Evolutionary conservation across 2,888 invertebrate genomes (phyloP), one percentile per base, ranked within the genome.

Genomic region (Ctena decussata): DNA sequence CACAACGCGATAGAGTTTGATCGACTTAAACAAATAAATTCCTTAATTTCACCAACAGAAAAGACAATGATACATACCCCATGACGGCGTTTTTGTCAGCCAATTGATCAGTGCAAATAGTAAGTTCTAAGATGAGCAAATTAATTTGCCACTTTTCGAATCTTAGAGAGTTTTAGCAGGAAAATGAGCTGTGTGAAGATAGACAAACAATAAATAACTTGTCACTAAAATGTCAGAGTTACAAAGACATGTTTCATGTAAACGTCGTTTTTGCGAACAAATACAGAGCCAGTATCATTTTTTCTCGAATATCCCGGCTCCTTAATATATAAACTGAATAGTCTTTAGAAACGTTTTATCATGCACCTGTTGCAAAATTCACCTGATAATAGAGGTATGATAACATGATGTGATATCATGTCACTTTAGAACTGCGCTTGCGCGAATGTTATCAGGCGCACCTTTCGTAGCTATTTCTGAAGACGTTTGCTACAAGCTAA

Each of bases 81-180:
- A 35, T 21, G 65, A 65, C 65, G 65, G 35, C 11, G 35, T 21
- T 32, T 30, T 65, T 65, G 65, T 65, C 65, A 65, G 35, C 15
- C 65, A 65, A 65, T 65, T 65, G 65, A 65, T 65, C 32, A 65
- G 65, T 65, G 65, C 35, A 65, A 65, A 65, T n/a, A 65, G 5
- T 30, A 24, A 32, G 35, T 5, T 35, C 18, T 65, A 35, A 65
- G 35, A 65, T 1, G 6, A 35, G 1, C 32, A 6, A 35, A 65
- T 65, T 65, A 65, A 65, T 65, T 35, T 35, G 21, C 65, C 15
- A 27, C 12, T 27, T 32, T 30, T 18, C 35, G 30, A n/a, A 11
- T 53, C 21, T 21, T 53, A 5, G 21, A n/a, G 8, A 53, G 21
- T 18, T 5, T 53, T 18, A n/a, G 53, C 53, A 21, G 21, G 5